phyloP scores from a whole-genome alignment of 2,113 vertebrate species.

The Sebastes fasciatus region DNA sequence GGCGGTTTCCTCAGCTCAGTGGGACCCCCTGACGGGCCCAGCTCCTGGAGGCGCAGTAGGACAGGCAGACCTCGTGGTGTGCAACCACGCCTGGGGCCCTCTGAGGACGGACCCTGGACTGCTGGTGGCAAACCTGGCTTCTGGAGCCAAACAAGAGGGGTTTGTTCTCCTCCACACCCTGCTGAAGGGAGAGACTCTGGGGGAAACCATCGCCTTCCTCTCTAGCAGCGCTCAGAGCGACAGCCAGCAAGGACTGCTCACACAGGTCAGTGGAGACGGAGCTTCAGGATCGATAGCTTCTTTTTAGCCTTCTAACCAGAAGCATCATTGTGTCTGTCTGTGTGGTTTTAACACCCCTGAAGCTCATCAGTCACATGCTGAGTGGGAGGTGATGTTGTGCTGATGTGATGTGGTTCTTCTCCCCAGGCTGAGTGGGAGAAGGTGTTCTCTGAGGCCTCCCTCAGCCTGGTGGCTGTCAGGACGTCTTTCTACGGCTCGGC shows the following conservation, averaged over 20 bases:
- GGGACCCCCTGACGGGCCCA: constrained; percentile 85
- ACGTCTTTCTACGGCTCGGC: constrained; percentile 91
- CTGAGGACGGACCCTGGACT: constrained; percentile 60
- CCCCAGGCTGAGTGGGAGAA: constrained; percentile 90
- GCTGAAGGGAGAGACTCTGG: constrained; percentile 88
- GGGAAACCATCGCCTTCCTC: constrained; percentile 89
- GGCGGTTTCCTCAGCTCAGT: constrained; percentile 78
- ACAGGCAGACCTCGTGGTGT: constrained; percentile 88
- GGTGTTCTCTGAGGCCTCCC: constrained; percentile 80
- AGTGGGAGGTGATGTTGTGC: background rate
- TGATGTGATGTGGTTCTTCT: background rate
- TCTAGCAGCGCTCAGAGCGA: constrained; percentile 70
- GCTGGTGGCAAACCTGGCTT: constrained; percentile 87
- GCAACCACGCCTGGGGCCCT: constrained; percentile 83
- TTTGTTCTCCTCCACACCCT: constrained; percentile 93
- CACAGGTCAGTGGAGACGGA: constrained; percentile 84
- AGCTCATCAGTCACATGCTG: background rate
- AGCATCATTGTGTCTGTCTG: background rate
- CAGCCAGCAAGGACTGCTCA: constrained; percentile 81
- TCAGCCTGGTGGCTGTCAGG: constrained; percentile 86
- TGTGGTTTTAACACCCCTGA: background rate
- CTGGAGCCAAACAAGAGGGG: constrained; percentile 87
- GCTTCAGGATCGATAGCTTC: too few species aligned
- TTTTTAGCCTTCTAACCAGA: background rate
- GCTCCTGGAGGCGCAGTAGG: constrained; percentile 76